Evolutionary conservation across 2,113 vertebrate genomes (phyloP), one percentile per base, ranked within the genome.

Genomic region (Lepus timidus): DNA sequence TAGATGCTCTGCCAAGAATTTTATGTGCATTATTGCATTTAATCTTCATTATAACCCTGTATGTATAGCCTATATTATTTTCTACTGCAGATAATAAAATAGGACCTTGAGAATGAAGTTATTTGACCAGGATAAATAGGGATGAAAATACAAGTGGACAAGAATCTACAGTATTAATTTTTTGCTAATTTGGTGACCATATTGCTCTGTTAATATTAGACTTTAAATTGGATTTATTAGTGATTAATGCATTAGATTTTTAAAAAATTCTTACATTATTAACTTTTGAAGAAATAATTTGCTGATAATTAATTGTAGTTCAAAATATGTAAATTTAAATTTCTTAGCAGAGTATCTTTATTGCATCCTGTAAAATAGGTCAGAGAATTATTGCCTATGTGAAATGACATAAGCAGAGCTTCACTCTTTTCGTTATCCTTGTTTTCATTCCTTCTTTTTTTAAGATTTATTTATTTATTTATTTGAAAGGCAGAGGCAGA

Each of bases 201-300:
- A 27, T 55, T 83, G 10, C 31, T 81, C 39, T 23, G 14, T 85
- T 39, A 76, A 52, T 85, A 74, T 25, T 67, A 73, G 44, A 91
- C 71, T 82, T 96, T 87, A 93, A 89, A 67, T 73, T 44, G 44
- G 96, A 84, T 39, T 75, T 85, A 87, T 85, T 88, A 44, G 27
- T 58, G 39, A 86, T 64, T 85, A 33, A 31, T 86, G 0, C 8
- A 67, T 90, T 52, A 39, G 25, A n/a, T 93, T 86, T 94, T 71
- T 22, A 74, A 93, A 88, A 36, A 4, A 33, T 25, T 36, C 55
- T 27, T 22, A 20, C 61, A 1, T 71, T 84, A 44, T 76, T 91
- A 88, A 36, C 8, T 86, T 93, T 80, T 39, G 55, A 61, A 91
- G 55, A 88, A 85, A 79, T 81, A 92, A 94, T 79, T 79, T 83